These are phyloP conservation scores for Drosophila neocordata DNA, from an alignment of 1,140 invertebrate species.

Conservation along the genomic window DNA sequence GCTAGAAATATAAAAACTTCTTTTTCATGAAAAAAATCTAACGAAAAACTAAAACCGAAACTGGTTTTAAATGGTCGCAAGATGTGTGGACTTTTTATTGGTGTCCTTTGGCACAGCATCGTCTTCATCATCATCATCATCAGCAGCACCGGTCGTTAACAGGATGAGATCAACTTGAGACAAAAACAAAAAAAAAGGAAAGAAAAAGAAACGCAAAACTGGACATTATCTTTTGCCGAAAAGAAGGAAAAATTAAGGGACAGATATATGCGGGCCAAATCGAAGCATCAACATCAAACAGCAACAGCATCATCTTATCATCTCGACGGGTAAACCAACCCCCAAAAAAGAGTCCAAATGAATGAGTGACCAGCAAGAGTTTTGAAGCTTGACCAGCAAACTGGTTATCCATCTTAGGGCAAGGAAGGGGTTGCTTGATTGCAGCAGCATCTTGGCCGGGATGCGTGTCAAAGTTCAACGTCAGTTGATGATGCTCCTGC, in stretches of 20 bases:
- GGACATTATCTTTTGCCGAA: constrained; percentile 74
- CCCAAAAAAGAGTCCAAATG: constrained; percentile 16
- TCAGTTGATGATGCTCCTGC: constrained; percentile 40
- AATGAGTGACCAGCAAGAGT: constrained; percentile 47
- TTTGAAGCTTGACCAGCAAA: constrained; percentile 48
- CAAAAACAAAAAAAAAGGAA: background rate
- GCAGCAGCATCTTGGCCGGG: constrained; percentile 67
- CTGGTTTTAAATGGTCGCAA: constrained; percentile 44
- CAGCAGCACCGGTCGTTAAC: constrained; percentile 2
- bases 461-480: constrained; percentile 80
- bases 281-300: constrained; percentile 29
- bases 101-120: constrained; percentile 74
- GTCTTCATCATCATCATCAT: constrained; percentile 29
- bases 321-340: constrained; percentile 42
- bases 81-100: constrained; percentile 76
- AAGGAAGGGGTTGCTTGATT: constrained; percentile 40
- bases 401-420: constrained; percentile 44
- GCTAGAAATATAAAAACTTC: background rate
- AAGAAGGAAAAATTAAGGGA: constrained; percentile 29
- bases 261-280: constrained; percentile 51
- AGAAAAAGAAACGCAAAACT: constrained; percentile 60
- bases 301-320: background rate
- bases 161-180: constrained; percentile 5
- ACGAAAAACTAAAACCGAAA: constrained; percentile 41
- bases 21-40: constrained; percentile 15